Evolutionary conservation across 2,113 vertebrate genomes (phyloP).

Genomic region (Myrmophylax atrothorax): DNA sequence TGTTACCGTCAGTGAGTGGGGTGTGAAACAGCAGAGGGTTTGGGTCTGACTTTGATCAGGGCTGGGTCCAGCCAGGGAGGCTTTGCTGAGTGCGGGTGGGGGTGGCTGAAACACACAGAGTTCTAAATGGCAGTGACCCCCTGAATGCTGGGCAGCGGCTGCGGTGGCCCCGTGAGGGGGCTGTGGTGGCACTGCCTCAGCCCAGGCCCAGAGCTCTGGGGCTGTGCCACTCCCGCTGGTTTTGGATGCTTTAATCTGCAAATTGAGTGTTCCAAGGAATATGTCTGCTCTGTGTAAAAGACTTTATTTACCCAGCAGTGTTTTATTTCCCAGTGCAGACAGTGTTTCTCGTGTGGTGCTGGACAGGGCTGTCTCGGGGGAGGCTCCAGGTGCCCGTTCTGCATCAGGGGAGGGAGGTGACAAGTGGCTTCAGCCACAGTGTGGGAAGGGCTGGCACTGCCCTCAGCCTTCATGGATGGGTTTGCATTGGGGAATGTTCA

Average conservation of each 20-base stretch:
- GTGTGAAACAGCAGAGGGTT: neutral
- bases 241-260: neutral
- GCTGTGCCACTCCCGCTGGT: accelerated
- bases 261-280: neutral
- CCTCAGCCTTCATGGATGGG: neutral
- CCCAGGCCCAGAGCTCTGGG: neutral
- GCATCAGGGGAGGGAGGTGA: neutral
- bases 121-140: neutral
- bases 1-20: neutral
- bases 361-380: neutral
- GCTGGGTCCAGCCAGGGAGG: neutral
- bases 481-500: neutral
- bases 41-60: neutral
- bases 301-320: neutral
- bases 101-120: neutral
- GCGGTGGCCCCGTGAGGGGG: too few species aligned
- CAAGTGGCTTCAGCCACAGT: neutral
- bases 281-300: neutral
- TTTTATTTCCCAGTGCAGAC: neutral
- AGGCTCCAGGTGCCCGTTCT: neutral
- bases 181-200: too few species aligned
- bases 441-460: neutral
- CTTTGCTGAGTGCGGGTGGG: neutral
- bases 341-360: accelerated
- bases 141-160: neutral